Conservation (phyloP, 2,113 vertebrate species). For the Corvus hawaiiensis region DNA sequence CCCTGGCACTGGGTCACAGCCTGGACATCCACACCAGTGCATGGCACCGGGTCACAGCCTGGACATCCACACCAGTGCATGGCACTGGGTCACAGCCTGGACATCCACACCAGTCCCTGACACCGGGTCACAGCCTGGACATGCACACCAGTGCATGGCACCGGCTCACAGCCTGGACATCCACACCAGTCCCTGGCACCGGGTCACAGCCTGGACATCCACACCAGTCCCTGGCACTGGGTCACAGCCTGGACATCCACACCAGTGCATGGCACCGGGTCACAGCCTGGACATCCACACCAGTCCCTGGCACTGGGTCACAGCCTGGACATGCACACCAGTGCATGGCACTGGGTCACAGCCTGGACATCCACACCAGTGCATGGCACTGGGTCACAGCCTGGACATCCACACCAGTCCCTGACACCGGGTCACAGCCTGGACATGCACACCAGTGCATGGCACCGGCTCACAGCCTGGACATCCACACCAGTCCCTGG, state of each 20-base stretch:
- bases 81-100: not conserved
- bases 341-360: not conserved
- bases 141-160: too few species aligned
- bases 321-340: too few species aligned
- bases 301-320: too few species aligned
- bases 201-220: too few species aligned
- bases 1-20: not conserved
- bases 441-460: not conserved
- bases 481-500: not conserved
- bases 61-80: not conserved
- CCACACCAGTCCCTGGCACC: too few species aligned
- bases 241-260: too few species aligned
- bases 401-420: not conserved
- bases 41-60: not conserved
- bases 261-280: too few species aligned
- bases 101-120: not conserved
- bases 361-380: not conserved
- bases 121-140: too few species aligned
- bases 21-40: not conserved
- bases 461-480: not conserved
- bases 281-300: too few species aligned
- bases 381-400: accelerated
- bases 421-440: not conserved
- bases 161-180: too few species aligned
- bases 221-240: too few species aligned